These are phyloP conservation scores for Vanessa atalanta DNA, from an alignment of 1,140 invertebrate genomes.

Conservation along the genomic window DNA sequence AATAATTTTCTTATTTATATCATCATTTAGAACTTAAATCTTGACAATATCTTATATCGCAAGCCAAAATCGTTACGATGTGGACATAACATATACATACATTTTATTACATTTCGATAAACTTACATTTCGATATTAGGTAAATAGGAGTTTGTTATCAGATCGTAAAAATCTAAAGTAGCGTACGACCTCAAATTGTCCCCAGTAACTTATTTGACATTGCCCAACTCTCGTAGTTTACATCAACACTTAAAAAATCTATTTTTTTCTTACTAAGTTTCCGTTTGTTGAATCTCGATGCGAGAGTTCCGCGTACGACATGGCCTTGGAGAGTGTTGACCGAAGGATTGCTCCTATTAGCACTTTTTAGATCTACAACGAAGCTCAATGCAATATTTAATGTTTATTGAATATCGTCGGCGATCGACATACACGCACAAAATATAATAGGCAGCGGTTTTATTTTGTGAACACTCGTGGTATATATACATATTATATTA, in stretches of 20 bases:
- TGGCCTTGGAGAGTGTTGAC: constrained; percentile 67
- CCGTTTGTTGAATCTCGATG: constrained; percentile 45
- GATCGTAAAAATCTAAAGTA: constrained; percentile 51
- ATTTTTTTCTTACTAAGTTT: constrained; percentile 49
- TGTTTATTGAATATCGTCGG: background rate
- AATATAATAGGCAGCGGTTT: too few relatives aligned
- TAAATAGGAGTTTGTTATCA: constrained; percentile 55
- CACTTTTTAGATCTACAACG: background rate
- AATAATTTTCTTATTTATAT: too few relatives aligned
- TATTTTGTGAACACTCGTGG: too few relatives aligned
- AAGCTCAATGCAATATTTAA: background rate
- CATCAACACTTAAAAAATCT: constrained; percentile 44
- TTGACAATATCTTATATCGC: too few relatives aligned
- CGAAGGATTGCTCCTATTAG: constrained; percentile 23
- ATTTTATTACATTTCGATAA: background rate
- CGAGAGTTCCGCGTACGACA: constrained; percentile 63
- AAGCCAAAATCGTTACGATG: background rate
- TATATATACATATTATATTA: too few relatives aligned
- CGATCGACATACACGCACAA: too few relatives aligned
- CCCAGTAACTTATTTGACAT: constrained; percentile 71
- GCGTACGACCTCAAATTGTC: constrained; percentile 58
- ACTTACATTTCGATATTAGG: constrained; percentile 36
- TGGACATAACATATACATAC: background rate
- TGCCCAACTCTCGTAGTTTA: constrained; percentile 50
- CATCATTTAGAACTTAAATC: too few relatives aligned